Evolutionary conservation across 2,113 vertebrate species (phyloP), one percentile per base, ranked within the genome.

Genomic region (Pygoscelis antarcticus): DNA sequence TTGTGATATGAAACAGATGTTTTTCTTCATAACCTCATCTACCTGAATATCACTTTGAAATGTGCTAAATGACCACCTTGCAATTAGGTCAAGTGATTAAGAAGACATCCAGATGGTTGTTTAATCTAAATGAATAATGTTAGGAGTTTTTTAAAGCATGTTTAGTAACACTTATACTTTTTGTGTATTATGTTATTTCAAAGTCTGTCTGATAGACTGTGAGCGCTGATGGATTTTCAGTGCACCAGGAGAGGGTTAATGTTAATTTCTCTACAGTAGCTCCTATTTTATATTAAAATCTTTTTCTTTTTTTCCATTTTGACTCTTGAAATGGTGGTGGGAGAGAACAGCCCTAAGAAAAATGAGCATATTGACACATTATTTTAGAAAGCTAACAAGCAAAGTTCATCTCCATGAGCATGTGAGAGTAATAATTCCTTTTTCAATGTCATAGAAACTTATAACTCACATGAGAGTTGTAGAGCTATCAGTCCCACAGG

Each of bases 1-100:
- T 85, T 91, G 44, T 94, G 82, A 70, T 83, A 86, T n/a, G 78
- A 94, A 96, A 91, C 90, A 96, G 89, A 90, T 95, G 87, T 27
- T 94, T 96, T 91, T 76, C 74, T 72, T 85, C 13, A 15, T 94
- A 90, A 72, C 81, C 57, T 87, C 21, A 23, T 52, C 52, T 87
- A 77, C 62, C 34, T 69, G 52, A 94, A 54, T 83, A 91, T 76
- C 49, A 64, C 57, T 91, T 85, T 74, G 82, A 82, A 94, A 61
- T 47, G 34, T 54, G 89, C 52, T 89, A 93, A 90, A 93, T 95
- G 91, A 79, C 91, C 96, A 91, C 66, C 57, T 90, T 85, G 81
- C 44, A 69, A 40, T 83, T 72, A 85, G 84, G 70, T 91, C 84
- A 87, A 54, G 27, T 0, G 4, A 91, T 90, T 91, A 82, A 85